Conservation (phyloP, 2,797 vertebrate species). For the Steatocranus sp. region DNA sequence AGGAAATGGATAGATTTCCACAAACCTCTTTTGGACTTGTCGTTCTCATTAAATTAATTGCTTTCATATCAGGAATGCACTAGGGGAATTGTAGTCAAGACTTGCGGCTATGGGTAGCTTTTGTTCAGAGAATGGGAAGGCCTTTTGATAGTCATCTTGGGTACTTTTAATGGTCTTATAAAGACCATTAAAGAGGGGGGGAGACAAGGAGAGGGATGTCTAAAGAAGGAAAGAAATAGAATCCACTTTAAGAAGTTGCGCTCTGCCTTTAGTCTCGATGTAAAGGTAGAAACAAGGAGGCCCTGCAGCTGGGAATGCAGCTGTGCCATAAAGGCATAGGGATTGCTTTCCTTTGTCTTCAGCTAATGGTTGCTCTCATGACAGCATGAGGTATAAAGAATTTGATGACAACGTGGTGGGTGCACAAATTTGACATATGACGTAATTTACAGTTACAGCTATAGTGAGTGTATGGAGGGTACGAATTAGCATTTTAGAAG, state of each 20-base stretch:
- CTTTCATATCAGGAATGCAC: slow-evolving; percentile 60
- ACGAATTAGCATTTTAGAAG: background rate
- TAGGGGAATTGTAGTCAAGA: slow-evolving; percentile 30
- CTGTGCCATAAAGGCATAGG: background rate
- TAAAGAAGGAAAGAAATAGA: slow-evolving; percentile 30
- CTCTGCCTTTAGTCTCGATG: slow-evolving; percentile 14
- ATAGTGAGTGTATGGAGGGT: slow-evolving; percentile 6
- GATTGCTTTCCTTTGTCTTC: slow-evolving; percentile 50
- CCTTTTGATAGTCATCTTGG: slow-evolving; percentile 36
- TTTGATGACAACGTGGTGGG: slow-evolving; percentile 9
- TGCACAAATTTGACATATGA: slow-evolving; percentile 40
- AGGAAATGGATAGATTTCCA: slow-evolving; percentile 43
- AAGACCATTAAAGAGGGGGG: slow-evolving; percentile 38
- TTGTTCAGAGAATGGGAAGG: slow-evolving; percentile 35
- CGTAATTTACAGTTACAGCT: slow-evolving; percentile 27
- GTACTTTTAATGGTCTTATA: slow-evolving; percentile 34
- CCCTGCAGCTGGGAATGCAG: slow-evolving; percentile 20
- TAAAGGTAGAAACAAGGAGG: slow-evolving; percentile 28
- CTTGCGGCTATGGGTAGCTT: slow-evolving; percentile 35
- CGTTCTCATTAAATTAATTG: slow-evolving; percentile 66
- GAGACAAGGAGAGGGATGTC: slow-evolving; percentile 10
- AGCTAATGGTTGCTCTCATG: slow-evolving; percentile 18
- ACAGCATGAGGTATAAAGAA: slow-evolving; percentile 16
- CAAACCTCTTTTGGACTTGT: slow-evolving; percentile 45
- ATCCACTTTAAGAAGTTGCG: slow-evolving; percentile 15